Percentiles rank a stretch among this genome's conserved stretches.
Conservation (phyloP, 2,113 vertebrate species). For the Hippocampus barbouri region DNA sequence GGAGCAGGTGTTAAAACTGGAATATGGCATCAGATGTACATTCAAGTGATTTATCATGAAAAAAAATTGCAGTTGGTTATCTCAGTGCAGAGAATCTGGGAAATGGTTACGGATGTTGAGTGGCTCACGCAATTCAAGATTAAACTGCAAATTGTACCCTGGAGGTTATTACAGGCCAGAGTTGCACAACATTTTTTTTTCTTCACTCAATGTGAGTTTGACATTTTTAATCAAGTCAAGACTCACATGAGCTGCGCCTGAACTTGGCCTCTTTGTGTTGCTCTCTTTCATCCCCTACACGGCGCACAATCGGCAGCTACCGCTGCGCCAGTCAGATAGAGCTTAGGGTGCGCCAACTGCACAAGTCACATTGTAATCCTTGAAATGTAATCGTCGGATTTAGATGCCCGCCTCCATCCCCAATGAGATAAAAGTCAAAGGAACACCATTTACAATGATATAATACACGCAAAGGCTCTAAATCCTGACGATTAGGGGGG, state of each 20-base stretch:
- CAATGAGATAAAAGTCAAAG: conserved; percentile 1
- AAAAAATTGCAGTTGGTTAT: neutral
- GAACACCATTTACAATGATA: conserved; percentile 1
- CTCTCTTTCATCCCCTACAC: neutral
- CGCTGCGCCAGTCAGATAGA: neutral
- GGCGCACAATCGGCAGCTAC: neutral
- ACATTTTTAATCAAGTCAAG: neutral
- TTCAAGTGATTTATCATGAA: neutral
- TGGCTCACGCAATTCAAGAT: neutral
- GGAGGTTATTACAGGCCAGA: neutral
- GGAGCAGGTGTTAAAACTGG: too few species aligned
- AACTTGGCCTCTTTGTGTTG: conserved; percentile 1
- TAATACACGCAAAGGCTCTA: conserved; percentile 1
- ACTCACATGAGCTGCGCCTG: neutral
- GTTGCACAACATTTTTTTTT: neutral
- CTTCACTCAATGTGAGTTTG: neutral
- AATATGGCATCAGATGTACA: neutral
- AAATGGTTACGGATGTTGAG: neutral
- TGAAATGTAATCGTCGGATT: conserved; percentile 4
- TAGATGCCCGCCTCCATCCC: conserved; percentile 2
- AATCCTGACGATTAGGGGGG: neutral
- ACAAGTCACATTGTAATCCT: conserved; percentile 13
- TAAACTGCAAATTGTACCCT: neutral
- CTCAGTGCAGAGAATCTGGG: neutral
- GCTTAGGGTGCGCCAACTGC: conserved; percentile 9